These are phyloP conservation scores for Achlya flavicornis DNA, from an alignment of 2,888 invertebrate species.

Conservation along the genomic window DNA sequence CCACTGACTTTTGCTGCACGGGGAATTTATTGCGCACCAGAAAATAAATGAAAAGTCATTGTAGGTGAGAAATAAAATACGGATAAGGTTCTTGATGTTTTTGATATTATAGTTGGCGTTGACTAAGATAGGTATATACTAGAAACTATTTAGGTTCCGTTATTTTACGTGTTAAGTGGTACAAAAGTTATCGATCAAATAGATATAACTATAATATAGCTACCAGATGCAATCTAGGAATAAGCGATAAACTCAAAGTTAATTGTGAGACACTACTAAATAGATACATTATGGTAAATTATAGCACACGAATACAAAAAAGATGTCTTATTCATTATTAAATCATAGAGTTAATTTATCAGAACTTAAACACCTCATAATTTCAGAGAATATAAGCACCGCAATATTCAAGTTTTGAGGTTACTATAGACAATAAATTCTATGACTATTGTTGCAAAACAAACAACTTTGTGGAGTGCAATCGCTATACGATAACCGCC, in stretches of 20 bases:
- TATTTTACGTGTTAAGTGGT: too few relatives aligned
- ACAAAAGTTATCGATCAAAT: too few relatives aligned
- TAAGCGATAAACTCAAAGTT: too few relatives aligned
- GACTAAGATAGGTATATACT: not conserved
- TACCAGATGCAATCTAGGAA: too few relatives aligned
- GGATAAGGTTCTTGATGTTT: not conserved
- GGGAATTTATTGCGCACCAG: not conserved
- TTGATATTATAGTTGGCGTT: not conserved
- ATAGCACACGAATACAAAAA: too few relatives aligned
- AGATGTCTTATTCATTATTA: too few relatives aligned
- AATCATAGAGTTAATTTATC: too few relatives aligned
- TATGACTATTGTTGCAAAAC: not conserved
- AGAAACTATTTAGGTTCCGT: not conserved
- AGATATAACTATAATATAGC: too few relatives aligned
- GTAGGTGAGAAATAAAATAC: not conserved
- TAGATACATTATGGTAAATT: too few relatives aligned
- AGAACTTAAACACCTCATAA: not conserved
- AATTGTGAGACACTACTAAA: too few relatives aligned
- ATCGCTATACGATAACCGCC: conserved; percentile 4
- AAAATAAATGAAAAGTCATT: conserved; percentile 9
- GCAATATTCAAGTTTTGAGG: not conserved
- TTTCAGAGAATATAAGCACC: not conserved
- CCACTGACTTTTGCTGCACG: not conserved
- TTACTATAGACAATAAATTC: conserved; percentile 7
- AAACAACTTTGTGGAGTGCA: conserved; percentile 8